A percentile compares a stretch with the other conserved stretches of the same genome.
Evolutionary conservation across 2,113 vertebrate genomes (phyloP).

Genomic region (Triplophysa tibetana): DNA sequence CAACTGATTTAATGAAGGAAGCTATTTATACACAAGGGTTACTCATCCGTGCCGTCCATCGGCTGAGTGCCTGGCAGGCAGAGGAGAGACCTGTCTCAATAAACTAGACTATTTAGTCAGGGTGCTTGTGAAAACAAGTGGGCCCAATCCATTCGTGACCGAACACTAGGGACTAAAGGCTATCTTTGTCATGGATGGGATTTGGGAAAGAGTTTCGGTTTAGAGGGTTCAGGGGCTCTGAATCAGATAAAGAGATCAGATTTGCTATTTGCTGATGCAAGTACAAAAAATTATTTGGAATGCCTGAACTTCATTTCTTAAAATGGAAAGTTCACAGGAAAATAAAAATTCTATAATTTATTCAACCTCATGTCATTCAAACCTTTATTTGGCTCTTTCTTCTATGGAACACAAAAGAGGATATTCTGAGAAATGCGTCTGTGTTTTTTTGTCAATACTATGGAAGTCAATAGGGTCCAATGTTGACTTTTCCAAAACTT

Average conservation of each 20-base stretch:
- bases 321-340: too few species aligned
- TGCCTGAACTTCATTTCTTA: too few species aligned
- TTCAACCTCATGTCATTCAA: too few species aligned
- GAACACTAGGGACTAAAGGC: slow-evolving; percentile 47
- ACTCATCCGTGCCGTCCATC: slow-evolving; percentile 71
- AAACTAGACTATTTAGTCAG: slow-evolving; percentile 73
- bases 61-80: slow-evolving; percentile 48
- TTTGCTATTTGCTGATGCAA: slow-evolving; percentile 29
- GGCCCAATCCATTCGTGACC: slow-evolving; percentile 56
- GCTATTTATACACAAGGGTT: slow-evolving; percentile 79
- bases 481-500: too few species aligned
- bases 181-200: slow-evolving; percentile 46
- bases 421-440: too few species aligned
- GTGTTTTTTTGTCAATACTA: too few species aligned
- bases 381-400: too few species aligned
- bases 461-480: too few species aligned
- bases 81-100: slow-evolving; percentile 62
- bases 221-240: slow-evolving; percentile 24
- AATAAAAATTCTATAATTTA: too few species aligned
- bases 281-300: background rate
- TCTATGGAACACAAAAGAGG: too few species aligned
- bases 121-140: slow-evolving; percentile 66
- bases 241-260: background rate
- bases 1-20: slow-evolving; percentile 87
- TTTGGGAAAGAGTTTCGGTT: slow-evolving; percentile 6